phyloP scores from a whole-genome alignment of 2,888 invertebrate genomes.

The Cantharis rustica region DNA sequence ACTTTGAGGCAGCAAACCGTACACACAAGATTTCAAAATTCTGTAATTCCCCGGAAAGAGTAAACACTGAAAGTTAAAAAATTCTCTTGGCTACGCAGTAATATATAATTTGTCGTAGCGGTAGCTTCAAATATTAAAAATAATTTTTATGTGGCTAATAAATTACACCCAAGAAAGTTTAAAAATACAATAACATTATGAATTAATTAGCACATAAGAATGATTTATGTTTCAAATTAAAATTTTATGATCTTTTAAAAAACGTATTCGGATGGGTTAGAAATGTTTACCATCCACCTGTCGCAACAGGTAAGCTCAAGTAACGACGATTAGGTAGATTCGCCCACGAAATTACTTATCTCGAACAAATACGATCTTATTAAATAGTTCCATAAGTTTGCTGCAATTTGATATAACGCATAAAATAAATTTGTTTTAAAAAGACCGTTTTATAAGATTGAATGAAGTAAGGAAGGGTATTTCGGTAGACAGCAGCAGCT shows the following conservation, averaged over 20 bases:
- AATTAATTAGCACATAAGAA: background rate
- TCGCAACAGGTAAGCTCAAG: background rate
- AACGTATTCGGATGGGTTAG: background rate
- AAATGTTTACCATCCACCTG: background rate
- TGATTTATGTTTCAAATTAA: background rate
- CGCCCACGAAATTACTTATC: background rate
- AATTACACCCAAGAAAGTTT: background rate
- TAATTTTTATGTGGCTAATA: background rate
- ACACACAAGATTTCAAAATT: background rate
- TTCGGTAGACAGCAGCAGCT: slow-evolving; percentile 29
- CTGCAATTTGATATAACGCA: background rate
- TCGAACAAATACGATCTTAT: background rate
- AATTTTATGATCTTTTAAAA: background rate
- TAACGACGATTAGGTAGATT: background rate
- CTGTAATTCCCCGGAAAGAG: background rate
- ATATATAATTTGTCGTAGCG: background rate
- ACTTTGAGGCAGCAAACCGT: background rate
- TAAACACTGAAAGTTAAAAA: background rate
- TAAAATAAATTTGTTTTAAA: slow-evolving; percentile 27
- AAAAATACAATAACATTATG: background rate
- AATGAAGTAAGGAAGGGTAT: slow-evolving; percentile 27
- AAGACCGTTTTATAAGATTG: slow-evolving; percentile 25
- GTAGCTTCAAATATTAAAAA: background rate
- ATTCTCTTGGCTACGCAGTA: background rate
- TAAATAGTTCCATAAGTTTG: background rate